Evolutionary conservation across 2,113 vertebrate genomes (phyloP).

Genomic region (Oriolus oriolus): DNA sequence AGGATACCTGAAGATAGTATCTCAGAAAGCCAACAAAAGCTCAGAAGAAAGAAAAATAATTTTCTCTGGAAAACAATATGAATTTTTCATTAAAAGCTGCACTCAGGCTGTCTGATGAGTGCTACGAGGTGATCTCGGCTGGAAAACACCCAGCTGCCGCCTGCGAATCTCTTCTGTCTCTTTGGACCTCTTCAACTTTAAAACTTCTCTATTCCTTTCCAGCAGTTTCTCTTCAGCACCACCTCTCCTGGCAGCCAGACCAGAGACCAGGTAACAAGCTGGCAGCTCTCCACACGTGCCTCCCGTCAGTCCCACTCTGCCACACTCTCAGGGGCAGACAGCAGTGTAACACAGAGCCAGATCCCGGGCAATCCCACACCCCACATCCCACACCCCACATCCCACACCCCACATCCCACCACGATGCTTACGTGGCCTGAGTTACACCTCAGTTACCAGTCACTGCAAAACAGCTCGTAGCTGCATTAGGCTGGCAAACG

Average conservation of each 20-base stretch:
- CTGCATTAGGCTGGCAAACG: background rate
- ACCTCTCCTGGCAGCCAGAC: background rate
- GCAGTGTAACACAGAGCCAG: rapidly evolving
- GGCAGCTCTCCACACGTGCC: background rate
- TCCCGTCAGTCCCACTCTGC: rapidly evolving
- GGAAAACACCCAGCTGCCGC: background rate
- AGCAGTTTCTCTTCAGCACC: background rate
- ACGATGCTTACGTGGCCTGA: rapidly evolving
- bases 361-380: background rate
- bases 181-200: background rate
- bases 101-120: background rate
- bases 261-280: background rate
- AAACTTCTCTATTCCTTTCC: background rate
- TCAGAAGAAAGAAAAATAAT: background rate
- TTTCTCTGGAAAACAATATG: background rate
- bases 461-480: rapidly evolving
- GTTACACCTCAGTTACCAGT: rapidly evolving
- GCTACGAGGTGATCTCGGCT: background rate
- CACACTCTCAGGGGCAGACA: rapidly evolving
- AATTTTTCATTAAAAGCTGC: background rate
- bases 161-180: background rate
- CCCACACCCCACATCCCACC: rapidly evolving
- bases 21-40: background rate
- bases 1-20: rapidly evolving
- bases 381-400: rapidly evolving